Base-by-base conservation (phyloP, 1,140 invertebrate species). In the Luehdorfia chinensis region DNA sequence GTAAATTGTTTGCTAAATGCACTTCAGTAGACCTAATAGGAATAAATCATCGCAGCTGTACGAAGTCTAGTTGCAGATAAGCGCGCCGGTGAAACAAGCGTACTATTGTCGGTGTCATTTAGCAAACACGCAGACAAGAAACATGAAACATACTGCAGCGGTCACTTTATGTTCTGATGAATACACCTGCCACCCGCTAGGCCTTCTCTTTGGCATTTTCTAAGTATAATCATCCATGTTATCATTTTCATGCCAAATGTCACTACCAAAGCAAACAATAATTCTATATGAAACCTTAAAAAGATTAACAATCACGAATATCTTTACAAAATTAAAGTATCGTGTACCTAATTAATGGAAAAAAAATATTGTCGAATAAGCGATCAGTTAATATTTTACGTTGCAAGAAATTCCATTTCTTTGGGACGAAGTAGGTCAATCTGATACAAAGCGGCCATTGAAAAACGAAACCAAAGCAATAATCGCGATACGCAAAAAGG, bases 401-500 rank as follows among this genome's bases (percentile, higher is more conserved):
- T 62, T 43, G 62, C 48, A 63, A 55, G 51, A 73, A 72, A 76
- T 70, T 75, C 62, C 80, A 75, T 78, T 76, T 78, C 63, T 71
- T 64, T 55, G 63, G 68, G 70, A 50, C 66, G 47, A 80, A 75
- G 72, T 78, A 59, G 78, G 81, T 57, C 72, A 72, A 81, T 83
- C 76, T 65, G 81, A 81, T 81, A 83, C 73, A 75, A 76, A 66
- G 67, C 49, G 63, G 66, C 78, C 75, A 84, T 83, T 83, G 76
- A 83, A 76, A 79, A 80, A 72, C 60, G 76, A 77, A 79, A 75
- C 62, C 75, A 65, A 72, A 79, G 66, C 69, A 84, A 68, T 78
- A 69, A 78, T 78, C 64, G 66, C 57, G 55, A 63, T 55, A 11
- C 28, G 64, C 59, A 69, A 69, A 70, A 80, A 78, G 66, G 53